Evolutionary conservation across 2,888 invertebrate genomes (phyloP), one percentile per base, ranked within the genome.

Genomic region (Drosophila falleni): DNA sequence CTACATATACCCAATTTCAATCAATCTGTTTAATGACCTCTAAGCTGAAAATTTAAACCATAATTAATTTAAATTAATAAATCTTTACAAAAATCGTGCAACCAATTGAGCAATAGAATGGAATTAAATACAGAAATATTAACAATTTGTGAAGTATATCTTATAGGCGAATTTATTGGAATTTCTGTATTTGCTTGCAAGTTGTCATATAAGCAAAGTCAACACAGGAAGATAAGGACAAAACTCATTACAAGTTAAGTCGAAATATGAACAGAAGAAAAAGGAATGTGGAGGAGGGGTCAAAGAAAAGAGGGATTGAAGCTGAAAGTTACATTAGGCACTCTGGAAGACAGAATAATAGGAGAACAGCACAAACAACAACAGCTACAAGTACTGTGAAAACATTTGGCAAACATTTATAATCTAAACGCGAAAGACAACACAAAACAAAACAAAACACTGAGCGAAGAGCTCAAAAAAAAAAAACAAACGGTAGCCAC

Each of bases 381-480:
- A 67, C 39, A 46, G 5, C 29, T 26, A 13, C 11, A 26, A 19
- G 55, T 55, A 65, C 72, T 78, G 70, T 65, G 59, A 78, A 74
- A 83, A 78, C 73, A 81, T 75, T 81, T 71, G 71, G 55, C 69
- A 73, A 81, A 71, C 85, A 81, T 81, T 81, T 84, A 84, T 78
- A 78, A 81, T 75, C 78, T 59, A 81, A 81, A 53, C 73, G 72
- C 81, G 67, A 81, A 78, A 81, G 72, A 73, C 78, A 71, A 79
- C 71, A 63, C 80, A 72, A 78, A 75, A 69, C 78, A 71, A 84
- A 23, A 23, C 65, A 67, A 60, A 69, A 67, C 61, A 56, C 39
- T 39, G 19, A 51, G 23, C 37, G 15, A 46, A 68, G 56, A 53
- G 70, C 78, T 73, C 60, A 68, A 65, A 73, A 65, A 77, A 74